Base-by-base conservation (phyloP, 2,797 vertebrate genomes). In the Poeciliopsis presidionis region DNA sequence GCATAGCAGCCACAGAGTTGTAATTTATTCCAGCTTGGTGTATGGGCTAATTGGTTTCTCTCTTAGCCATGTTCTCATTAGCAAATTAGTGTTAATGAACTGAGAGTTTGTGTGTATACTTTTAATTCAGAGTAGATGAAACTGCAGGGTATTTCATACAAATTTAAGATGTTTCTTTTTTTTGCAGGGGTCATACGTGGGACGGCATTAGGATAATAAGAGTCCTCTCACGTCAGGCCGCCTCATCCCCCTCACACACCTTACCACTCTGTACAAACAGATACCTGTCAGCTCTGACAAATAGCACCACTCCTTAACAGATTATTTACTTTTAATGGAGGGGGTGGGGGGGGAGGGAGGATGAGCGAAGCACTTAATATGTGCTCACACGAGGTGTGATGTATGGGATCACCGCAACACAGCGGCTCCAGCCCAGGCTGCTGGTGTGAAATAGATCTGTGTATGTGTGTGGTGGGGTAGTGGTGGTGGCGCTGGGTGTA, bases 311-410 rank as follows among this genome's bases (percentile, higher is more conserved):
- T 91, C 84, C 77, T 90, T 87, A 89, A 91, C 72, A 81, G 93
- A 94, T 95, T 95, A 96, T 96, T 96, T 95, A 95, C 93, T 94
- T 95, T 94, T 95, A 95, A 95, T 94, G 93, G 73, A 61, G 55
- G 73, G 59, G 43, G 41, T 41, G 8, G 0, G 72, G 41, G 41
- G 72, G 94, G 92, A 74, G 86, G 83, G 81, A 67, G 88, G 90
- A 85, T 84, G 92, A 93, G 92, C 86, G 88, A 92, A 89, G 91
- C 92, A 94, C 95, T 94, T 95, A 95, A 95, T 95, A 95, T 94
- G 94, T 94, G 94, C 90, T 94, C 93, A 90, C 92, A 90, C 88
- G 81, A 91, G 89, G 90, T 75, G 78, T 95, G 95, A 96, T 95
- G 92, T 94, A 95, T 95, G 94, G 93, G 94, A 93, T 94, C 94